Evolutionary conservation across 2,113 vertebrate species (phyloP), one percentile per base, ranked within the genome.

Genomic region (Oncorhynchus clarkii): DNA sequence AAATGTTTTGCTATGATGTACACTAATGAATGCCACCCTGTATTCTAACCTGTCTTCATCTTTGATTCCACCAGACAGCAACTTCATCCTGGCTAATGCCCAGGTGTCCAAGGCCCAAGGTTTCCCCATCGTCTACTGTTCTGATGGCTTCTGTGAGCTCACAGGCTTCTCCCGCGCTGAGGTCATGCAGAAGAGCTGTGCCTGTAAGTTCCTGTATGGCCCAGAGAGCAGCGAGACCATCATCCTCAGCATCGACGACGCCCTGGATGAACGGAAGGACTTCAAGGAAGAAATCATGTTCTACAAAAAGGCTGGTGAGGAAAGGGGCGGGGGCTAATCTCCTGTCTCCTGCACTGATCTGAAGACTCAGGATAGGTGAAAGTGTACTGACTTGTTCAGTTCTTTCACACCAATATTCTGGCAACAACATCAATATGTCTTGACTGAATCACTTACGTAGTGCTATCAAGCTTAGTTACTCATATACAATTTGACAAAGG

Each of bases 121-220:
- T 75, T 99, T 97, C 86, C 98, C 98, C 66, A 99, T 99, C 70
- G 98, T 99, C 87, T 99, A 99, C 91, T 99, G 98, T 90, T 99
- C 98, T 0, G 98, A 99, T 96, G 98, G 97, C 91, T 99, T 99
- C 94, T 99, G 98, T 48, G 98, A 99, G 82, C 96, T 99, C 76
- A 95, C 96, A 60, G 96, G 98, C 66, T 99, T 96, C 88, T 95
- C 96, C 65, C 93, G 98, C 73, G 96, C 95, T 0, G 98, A 99
- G 92, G 98, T 99, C 89, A 99, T 99, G 98, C 98, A 99, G 92
- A 98, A 98, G 92, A 97, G 96, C 85, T 99, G 98, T 76, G 95
- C 96, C 80, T 99, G 98, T 86, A 96, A 96, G 89, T 99, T 99
- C 91, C 93, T 99, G 67, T 96, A 95, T 68, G 98, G 98, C 62